Evolutionary conservation across 1,140 invertebrate genomes (phyloP).

Genomic region (Drosophila melanogaster): DNA sequence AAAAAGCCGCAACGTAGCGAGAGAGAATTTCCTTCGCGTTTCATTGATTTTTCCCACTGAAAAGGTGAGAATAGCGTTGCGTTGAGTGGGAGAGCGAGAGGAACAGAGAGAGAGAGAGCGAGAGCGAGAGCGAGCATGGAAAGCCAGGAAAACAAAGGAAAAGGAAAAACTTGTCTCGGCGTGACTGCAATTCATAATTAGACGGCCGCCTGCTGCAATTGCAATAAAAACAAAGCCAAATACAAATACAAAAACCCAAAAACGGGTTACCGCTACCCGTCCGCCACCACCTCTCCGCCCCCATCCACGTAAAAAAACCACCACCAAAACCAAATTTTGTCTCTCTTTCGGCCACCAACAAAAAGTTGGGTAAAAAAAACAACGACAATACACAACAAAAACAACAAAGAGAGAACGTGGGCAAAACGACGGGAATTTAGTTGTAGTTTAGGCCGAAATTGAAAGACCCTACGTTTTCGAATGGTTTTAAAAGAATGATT

Average conservation of each 20-base stretch:
- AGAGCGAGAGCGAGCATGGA: slow-evolving; percentile 3
- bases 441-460: not conserved
- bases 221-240: slow-evolving; percentile 25
- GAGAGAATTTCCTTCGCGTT: slow-evolving; percentile 42
- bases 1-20: slow-evolving; percentile 70
- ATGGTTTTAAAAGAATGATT: no score
- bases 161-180: slow-evolving; percentile 49
- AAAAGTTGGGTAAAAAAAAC: slow-evolving; percentile 36
- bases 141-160: slow-evolving; percentile 31
- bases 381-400: slow-evolving; percentile 24
- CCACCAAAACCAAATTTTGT: slow-evolving; percentile 38
- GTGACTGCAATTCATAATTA: slow-evolving; percentile 56
- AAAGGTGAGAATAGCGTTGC: slow-evolving; percentile 9
- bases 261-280: slow-evolving; percentile 18
- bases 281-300: not conserved
- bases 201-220: slow-evolving; percentile 42
- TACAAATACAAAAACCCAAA: slow-evolving; percentile 10
- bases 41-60: slow-evolving; percentile 40
- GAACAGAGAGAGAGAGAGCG: not conserved
- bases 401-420: slow-evolving; percentile 31
- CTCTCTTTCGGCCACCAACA: slow-evolving; percentile 19
- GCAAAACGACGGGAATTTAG: slow-evolving; percentile 1
- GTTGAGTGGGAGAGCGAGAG: not conserved
- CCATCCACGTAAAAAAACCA: slow-evolving; percentile 17
- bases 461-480: slow-evolving; percentile 1